A percentile compares a stretch with the other conserved stretches of the same genome.
Conservation (phyloP, 2,888 invertebrate species). For the Ichneumoninae sp. region DNA sequence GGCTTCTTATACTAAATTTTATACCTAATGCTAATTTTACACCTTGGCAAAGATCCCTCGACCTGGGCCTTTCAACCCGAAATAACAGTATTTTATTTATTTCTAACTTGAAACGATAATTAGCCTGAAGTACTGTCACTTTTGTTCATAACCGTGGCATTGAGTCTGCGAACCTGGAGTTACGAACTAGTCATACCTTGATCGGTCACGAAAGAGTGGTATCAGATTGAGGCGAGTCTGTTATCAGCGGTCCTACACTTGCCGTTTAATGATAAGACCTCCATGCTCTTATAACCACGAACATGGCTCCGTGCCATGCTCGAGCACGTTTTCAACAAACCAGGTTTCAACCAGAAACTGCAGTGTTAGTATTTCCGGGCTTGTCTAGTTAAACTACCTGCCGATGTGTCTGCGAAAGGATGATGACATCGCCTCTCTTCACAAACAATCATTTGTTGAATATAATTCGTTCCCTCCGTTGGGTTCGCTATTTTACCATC, state of each 20-base stretch:
- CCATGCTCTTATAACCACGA: no score
- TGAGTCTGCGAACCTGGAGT: neutral
- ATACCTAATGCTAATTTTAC: no score
- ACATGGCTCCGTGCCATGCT: no score
- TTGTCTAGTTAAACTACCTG: neutral
- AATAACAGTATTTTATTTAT: neutral
- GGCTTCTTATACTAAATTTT: no score
- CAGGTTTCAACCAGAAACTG: no score
- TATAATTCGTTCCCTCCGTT: neutral
- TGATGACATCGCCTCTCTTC: neutral
- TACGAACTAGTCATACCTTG: neutral
- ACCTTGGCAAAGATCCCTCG: no score
- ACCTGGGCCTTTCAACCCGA: neutral
- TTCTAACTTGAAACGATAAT: neutral
- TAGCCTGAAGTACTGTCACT: neutral
- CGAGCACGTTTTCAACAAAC: no score
- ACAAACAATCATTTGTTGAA: neutral
- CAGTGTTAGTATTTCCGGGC: neutral
- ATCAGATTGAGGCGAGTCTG: neutral
- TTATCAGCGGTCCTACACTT: neutral
- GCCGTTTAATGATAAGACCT: neutral
- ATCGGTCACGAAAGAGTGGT: neutral
- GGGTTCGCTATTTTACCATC: neutral
- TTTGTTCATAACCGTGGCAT: neutral
- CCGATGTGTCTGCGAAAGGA: neutral